Evolutionary conservation across 2,113 vertebrate genomes (phyloP), one percentile per base, ranked within the genome.

Genomic region (Coptodon rendalli): DNA sequence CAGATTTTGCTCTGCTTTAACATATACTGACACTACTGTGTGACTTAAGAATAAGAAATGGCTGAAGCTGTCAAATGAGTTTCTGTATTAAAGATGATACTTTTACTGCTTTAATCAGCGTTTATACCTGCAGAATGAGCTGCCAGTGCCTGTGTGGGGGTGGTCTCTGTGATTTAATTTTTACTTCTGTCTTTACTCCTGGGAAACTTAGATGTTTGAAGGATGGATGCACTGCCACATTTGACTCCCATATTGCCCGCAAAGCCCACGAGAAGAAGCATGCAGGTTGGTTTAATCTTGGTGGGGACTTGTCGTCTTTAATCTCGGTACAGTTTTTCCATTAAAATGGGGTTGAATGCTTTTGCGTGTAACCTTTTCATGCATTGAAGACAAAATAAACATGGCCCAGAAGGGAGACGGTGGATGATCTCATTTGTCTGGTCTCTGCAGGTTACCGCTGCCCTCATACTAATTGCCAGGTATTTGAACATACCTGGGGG

Each of bases 191-290:
- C 7, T 17, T 29, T 43, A 22, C 80, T 48, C 52, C 59, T 29
- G 12, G 78, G 73, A 2, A 16, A 12, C 63, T 17, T 38, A 97
- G 97, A 85, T 97, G 97, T 86, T 89, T 36, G 1, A 95, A 94
- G 57, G 85, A 59, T 0, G 93, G 93, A 2, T 97, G 97, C n/a
- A 1, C 27, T 2, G 89, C 89, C 83, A 93, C 24, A 6, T 97
- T 97, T 8, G 68, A 93, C 43, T 94, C 96, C 9, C 90, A 92
- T 10, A 9, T 92, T 3, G 81, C 91, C 5, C 93, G 96, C 22
- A 94, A 94, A 88, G 94, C 96, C 53, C 97, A 97, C 6, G 94
- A 96, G 89, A 95, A 93, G 59, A 97, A 89, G n/a, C 97, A 97
- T 24, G 19, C 82, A 87, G 97, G 97, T 97, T 40, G 83, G 94